Conservation (phyloP, 1,140 invertebrate genomes). For the Tenebrio molitor region DNA sequence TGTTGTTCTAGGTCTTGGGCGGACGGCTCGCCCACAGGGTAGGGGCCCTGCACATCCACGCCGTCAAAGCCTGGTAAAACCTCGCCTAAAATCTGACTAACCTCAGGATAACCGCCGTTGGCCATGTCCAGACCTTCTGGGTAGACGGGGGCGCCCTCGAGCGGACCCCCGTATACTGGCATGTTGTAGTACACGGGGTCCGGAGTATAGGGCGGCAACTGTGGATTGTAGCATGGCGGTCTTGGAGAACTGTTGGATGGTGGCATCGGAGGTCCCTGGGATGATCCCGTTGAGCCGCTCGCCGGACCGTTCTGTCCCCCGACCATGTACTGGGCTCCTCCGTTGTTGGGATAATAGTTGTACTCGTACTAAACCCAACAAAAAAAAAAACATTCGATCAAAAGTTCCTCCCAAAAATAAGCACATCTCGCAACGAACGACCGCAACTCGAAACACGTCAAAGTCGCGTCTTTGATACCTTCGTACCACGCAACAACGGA, state of each 20-base stretch:
- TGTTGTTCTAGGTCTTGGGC: constrained; percentile 31
- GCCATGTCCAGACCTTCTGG: constrained; percentile 57
- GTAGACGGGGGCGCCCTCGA: constrained; percentile 56
- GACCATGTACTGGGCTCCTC: constrained; percentile 58
- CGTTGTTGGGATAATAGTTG: constrained; percentile 60
- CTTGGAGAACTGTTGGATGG: constrained; percentile 57
- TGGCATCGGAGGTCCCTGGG: constrained; percentile 52
- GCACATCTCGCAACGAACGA: no score
- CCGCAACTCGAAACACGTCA: no score
- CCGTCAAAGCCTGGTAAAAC: constrained; percentile 18
- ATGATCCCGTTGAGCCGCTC: constrained; percentile 25
- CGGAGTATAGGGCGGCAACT: constrained; percentile 52
- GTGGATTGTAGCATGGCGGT: constrained; percentile 54
- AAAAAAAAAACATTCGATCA: constrained; percentile 40
- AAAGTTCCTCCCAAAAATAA: no score
- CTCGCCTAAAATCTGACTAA: constrained; percentile 28
- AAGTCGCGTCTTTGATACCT: no score
- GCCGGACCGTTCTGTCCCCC: constrained; percentile 52
- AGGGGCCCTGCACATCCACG: constrained; percentile 31
- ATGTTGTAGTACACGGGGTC: constrained; percentile 60
- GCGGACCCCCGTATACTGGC: constrained; percentile 57
- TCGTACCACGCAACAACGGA: no score
- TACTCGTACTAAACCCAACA: constrained; percentile 62
- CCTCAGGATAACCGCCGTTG: constrained; percentile 49
- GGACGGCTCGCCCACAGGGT: constrained; percentile 8